Evolutionary conservation across 2,888 invertebrate genomes (phyloP).

Genomic region (Margaritifera margaritifera): DNA sequence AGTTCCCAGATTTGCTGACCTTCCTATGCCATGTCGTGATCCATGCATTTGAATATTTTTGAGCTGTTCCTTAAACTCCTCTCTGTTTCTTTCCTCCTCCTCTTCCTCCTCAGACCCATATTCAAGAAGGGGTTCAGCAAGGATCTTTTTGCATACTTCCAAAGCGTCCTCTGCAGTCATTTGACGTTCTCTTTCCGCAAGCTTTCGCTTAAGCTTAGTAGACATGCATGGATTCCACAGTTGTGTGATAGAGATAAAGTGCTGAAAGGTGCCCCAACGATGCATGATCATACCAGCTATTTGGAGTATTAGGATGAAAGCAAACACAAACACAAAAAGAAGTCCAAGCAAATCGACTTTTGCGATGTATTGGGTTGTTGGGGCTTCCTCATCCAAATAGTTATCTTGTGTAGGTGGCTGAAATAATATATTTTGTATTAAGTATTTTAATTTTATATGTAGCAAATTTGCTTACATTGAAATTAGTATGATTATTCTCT

Average conservation of each 20-base stretch:
- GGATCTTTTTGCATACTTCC: constrained; percentile 22
- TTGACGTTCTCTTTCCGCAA: not conserved
- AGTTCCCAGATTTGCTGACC: no score
- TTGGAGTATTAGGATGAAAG: no score
- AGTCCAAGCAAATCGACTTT: no score
- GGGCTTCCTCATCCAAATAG: no score
- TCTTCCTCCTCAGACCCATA: constrained; percentile 25
- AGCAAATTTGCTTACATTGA: no score
- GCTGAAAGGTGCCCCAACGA: constrained; percentile 59
- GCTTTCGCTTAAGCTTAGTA: not conserved
- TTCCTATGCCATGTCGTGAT: not conserved
- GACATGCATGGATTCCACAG: constrained; percentile 21
- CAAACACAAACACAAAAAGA: no score
- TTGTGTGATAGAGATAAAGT: constrained; percentile 55
- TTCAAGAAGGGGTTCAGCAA: constrained; percentile 29
- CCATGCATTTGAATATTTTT: constrained; percentile 1
- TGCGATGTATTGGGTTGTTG: no score
- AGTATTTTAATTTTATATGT: no score
- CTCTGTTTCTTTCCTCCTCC: constrained; percentile 7
- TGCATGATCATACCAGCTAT: no score
- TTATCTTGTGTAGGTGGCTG: no score
- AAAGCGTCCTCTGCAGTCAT: constrained; percentile 14
- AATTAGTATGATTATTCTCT: no score
- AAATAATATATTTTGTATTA: no score
- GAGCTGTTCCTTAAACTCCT: not conserved